Evolutionary conservation across 2,888 invertebrate species (phyloP).

Genomic region (Nemurella pictetii): DNA sequence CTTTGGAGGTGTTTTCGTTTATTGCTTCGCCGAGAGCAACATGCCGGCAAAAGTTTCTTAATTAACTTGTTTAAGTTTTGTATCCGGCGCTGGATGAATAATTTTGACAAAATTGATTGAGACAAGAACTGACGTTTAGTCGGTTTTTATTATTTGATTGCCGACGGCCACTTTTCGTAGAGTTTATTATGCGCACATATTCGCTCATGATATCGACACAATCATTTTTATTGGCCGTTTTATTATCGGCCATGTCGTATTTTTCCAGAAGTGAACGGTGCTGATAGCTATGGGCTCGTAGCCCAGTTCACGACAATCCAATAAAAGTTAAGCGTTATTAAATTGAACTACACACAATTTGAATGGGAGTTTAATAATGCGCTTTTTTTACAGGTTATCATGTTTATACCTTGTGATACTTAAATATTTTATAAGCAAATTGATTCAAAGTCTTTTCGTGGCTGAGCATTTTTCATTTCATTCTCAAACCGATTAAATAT

Average conservation of each 20-base stretch:
- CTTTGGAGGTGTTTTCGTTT: neutral
- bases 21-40: neutral
- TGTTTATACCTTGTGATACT: neutral
- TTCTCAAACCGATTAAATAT: too few species aligned
- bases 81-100: neutral
- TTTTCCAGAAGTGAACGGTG: neutral
- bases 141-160: neutral
- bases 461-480: too few species aligned
- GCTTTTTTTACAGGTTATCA: neutral
- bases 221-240: neutral
- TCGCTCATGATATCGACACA: neutral
- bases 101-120: neutral
- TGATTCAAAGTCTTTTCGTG: neutral
- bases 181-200: neutral
- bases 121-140: neutral
- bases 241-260: neutral
- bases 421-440: neutral
- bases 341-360: neutral
- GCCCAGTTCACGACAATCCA: neutral
- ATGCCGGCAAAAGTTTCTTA: neutral
- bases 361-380: neutral
- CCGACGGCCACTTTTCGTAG: neutral
- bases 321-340: neutral
- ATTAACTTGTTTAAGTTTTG: neutral
- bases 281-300: neutral